These are phyloP conservation scores for Schizotus pectinicornis DNA, from an alignment of 2,888 invertebrate species.

Conservation along the genomic window DNA sequence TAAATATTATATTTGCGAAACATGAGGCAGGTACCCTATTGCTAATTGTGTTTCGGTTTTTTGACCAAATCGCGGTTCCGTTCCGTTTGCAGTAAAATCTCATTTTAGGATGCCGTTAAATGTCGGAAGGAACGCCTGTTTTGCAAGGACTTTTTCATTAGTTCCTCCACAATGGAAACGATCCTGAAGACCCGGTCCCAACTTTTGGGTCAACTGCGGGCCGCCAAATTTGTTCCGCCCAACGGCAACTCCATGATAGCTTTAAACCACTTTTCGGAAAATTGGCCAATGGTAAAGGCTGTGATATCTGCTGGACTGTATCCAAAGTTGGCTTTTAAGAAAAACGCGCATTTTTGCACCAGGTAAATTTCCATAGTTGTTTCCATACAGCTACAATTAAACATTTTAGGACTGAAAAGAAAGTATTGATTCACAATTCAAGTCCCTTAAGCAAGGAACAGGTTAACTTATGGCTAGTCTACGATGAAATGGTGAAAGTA, in stretches of 20 bases:
- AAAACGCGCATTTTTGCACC: constrained; percentile 50
- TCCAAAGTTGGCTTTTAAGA: constrained; percentile 75
- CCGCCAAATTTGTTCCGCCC: constrained; percentile 72
- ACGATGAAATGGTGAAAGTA: constrained; percentile 81
- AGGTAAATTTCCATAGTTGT: constrained; percentile 53
- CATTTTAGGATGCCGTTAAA: constrained; percentile 62
- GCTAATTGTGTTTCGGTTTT: too few relatives aligned
- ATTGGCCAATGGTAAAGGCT: constrained; percentile 91
- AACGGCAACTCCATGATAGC: constrained; percentile 74
- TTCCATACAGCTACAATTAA: neutral
- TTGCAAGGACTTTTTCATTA: constrained; percentile 78
- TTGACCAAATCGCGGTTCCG: too few relatives aligned
- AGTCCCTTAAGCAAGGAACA: constrained; percentile 60
- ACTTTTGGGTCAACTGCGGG: constrained; percentile 79
- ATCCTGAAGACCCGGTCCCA: constrained; percentile 85
- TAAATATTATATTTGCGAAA: too few relatives aligned
- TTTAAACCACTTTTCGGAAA: constrained; percentile 82
- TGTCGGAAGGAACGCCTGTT: constrained; percentile 71
- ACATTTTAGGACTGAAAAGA: constrained; percentile 64
- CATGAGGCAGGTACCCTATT: too few relatives aligned
- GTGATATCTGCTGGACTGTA: constrained; percentile 88
- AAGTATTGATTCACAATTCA: constrained; percentile 67
- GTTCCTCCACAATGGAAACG: constrained; percentile 87
- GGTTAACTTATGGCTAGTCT: constrained; percentile 82
- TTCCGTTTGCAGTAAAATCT: neutral